phyloP scores from a whole-genome alignment of 1,140 invertebrate species.

The Apis mellifera region Amel_HAv3.1 CM009945.2:6801001-6801500 shows the following conservation, averaged over 20 bases:
- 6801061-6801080: neutral
- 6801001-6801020: conserved; percentile 38
- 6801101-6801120: conserved; percentile 17
- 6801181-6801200: conserved; percentile 31
- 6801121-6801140: neutral
- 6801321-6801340: neutral
- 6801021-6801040: conserved; percentile 39
- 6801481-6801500: neutral
- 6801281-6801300: neutral
- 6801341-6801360: too few species aligned
- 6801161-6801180: conserved; percentile 28
- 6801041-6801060: conserved; percentile 15
- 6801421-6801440: neutral
- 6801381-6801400: neutral
- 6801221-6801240: conserved; percentile 37
- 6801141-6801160: neutral
- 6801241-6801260: neutral
- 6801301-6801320: neutral
- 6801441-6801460: neutral
- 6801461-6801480: neutral
- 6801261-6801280: neutral
- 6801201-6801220: conserved; percentile 48
- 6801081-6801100: conserved; percentile 30
- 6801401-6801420: conserved; percentile 11
- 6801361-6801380: too few species aligned